Conservation (phyloP, 2,797 vertebrate species). For the Coregonus suidteri region DNA sequence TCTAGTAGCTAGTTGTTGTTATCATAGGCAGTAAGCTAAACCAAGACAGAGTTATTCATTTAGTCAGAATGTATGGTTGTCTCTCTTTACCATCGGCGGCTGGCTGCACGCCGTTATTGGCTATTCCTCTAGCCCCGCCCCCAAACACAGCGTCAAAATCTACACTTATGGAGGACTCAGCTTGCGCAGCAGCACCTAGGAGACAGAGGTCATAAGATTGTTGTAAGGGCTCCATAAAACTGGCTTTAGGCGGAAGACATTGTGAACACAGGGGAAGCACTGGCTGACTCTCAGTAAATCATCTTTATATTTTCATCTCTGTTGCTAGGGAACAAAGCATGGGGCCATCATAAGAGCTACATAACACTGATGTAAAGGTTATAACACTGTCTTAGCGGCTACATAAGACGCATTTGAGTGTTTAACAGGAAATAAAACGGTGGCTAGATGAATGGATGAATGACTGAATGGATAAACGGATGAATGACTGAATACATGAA, state of each 20-base stretch:
- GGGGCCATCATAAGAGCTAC: too few species aligned
- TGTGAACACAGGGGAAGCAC: conserved; percentile 14
- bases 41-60: not conserved
- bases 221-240: not conserved
- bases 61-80: not conserved
- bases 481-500: not conserved
- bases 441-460: conserved; percentile 2
- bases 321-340: too few species aligned
- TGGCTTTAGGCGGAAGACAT: not conserved
- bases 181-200: conserved; percentile 76
- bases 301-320: too few species aligned
- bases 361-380: too few species aligned
- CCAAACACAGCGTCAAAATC: conserved; percentile 95
- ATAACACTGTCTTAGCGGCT: too few species aligned
- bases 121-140: conserved; percentile 65
- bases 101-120: conserved; percentile 76
- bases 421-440: too few species aligned
- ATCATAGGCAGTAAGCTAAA: too few species aligned
- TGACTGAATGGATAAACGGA: not conserved
- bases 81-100: conserved; percentile 80
- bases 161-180: conserved; percentile 78
- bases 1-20: too few species aligned
- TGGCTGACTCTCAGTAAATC: too few species aligned
- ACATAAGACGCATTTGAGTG: too few species aligned
- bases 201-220: conserved; percentile 53